Evolutionary conservation across 2,113 vertebrate genomes (phyloP), one percentile per base, ranked within the genome.

Genomic region (Scomber colias): DNA sequence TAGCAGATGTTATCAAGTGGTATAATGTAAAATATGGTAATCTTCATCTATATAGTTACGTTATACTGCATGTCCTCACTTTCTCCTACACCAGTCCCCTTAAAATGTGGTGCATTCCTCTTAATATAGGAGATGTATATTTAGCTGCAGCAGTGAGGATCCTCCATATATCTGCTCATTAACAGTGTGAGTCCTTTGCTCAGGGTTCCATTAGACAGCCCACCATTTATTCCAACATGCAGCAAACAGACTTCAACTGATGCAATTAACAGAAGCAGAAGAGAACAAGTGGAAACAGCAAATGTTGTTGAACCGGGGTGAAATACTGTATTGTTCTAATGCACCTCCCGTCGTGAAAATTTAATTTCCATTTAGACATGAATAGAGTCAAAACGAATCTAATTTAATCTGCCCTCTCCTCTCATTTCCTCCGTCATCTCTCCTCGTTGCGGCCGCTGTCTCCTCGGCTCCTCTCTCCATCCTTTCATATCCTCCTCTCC

Each of bases 321-420:
- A 81, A 75, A 68, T 71, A 74, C 5, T 40, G 35, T 40, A 35
- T 84, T 53, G 76, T 79, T 76, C 56, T 63, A 62, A 80, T 77
- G 63, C 66, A 17, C 80, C 71, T 72, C 88, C 84, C 50, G 44
- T 77, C 11, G 40, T 74, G 75, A 82, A 83, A 68, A 86, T 82
- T 77, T 83, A 54, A 88, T 88, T 91, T 87, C 77, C 82, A 92
- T 84, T 87, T 83, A 65, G 65, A 77, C 73, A 65, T 61, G 70
- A 88, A 81, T 40, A 16, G 76, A 86, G 67, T 79, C 77, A 72
- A 63, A 79, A 59, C 46, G 75, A 83, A 89, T 86, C 84, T 84
- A 65, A 79, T 86, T 83, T 57, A 68, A 77, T 77, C 79, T 79
- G 56, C 67, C 67, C 68, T 40, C 71, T 70, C 50, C 49, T 55